Conservation (phyloP, 2,797 vertebrate genomes). For the Octomys mimax region DNA sequence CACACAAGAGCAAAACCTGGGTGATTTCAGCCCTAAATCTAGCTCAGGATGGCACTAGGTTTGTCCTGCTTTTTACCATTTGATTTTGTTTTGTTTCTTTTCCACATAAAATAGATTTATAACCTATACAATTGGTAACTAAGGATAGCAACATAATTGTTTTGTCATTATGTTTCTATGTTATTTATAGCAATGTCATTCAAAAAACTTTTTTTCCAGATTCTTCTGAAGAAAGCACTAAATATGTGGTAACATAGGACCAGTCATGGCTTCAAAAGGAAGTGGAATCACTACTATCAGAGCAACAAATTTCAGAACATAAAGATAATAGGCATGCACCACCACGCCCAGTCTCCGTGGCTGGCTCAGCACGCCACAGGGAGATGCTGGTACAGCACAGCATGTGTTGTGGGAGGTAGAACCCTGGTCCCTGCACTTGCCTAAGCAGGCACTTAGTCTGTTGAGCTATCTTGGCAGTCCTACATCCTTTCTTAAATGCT, state of each 20-base stretch:
- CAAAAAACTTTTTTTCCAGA: neutral
- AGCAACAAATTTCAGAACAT: neutral
- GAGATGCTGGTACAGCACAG: too few relatives aligned
- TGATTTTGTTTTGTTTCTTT: conserved; percentile 6
- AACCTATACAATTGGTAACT: neutral
- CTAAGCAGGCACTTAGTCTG: too few relatives aligned
- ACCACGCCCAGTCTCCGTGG: too few relatives aligned
- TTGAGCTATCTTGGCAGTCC: too few relatives aligned
- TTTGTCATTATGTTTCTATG: neutral
- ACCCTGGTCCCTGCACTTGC: too few relatives aligned
- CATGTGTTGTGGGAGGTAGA: too few relatives aligned
- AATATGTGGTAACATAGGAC: neutral
- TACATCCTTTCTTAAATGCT: neutral
- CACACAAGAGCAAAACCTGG: neutral
- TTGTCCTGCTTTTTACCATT: neutral
- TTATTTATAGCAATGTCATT: neutral
- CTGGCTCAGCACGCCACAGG: too few relatives aligned
- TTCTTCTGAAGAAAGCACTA: neutral
- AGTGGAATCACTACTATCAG: neutral
- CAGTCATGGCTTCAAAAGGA: neutral
- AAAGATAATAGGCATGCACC: neutral
- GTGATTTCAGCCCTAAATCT: too few relatives aligned
- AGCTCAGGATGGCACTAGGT: fast-evolving
- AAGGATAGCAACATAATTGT: neutral
- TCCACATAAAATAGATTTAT: neutral